Conservation (phyloP, 2,797 vertebrate species). For the Podarcis siculus region DNA sequence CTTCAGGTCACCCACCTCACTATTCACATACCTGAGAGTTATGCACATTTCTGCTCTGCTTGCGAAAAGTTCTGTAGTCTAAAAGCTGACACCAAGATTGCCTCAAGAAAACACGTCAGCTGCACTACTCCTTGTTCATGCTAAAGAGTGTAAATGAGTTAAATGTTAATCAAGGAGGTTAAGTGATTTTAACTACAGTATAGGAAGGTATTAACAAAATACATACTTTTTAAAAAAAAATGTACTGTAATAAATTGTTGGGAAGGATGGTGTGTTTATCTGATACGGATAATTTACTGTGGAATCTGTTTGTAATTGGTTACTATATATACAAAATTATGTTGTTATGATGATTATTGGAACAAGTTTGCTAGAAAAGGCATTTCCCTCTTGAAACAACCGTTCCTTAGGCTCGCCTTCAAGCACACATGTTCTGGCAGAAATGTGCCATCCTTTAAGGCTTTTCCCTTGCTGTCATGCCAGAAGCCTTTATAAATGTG, state of each 20-base stretch:
- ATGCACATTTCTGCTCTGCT: background rate
- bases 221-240: background rate
- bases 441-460: constrained; percentile 27
- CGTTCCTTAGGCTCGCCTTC: constrained; percentile 18
- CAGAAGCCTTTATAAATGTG: constrained; percentile 32
- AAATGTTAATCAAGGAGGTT: background rate
- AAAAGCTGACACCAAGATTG: background rate
- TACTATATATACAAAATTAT: background rate
- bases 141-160: background rate
- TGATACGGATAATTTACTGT: background rate
- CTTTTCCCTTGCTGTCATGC: constrained; percentile 36
- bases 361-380: background rate
- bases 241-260: background rate
- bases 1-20: too few relatives aligned
- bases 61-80: background rate
- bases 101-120: background rate
- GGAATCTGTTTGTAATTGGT: background rate
- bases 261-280: background rate
- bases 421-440: background rate
- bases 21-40: too few relatives aligned
- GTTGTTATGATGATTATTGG: background rate
- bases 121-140: background rate
- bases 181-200: background rate
- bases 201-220: too few relatives aligned
- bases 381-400: background rate